Evolutionary conservation across 2,797 vertebrate genomes (phyloP), one percentile per base, ranked within the genome.

Genomic region (Darevskia mixta): DNA sequence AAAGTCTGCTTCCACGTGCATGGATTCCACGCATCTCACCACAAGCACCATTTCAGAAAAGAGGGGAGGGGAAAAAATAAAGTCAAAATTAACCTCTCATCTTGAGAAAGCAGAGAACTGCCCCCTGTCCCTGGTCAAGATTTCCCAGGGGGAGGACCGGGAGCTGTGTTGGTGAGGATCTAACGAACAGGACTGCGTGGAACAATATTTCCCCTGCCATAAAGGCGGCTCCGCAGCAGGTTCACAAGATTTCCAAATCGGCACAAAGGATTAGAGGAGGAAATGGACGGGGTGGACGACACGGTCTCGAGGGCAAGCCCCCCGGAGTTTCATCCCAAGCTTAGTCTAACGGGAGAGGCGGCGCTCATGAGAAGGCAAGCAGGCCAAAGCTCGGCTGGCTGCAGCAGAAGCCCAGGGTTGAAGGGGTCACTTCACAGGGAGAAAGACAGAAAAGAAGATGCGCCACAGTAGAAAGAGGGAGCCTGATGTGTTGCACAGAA

Each of bases 1-100:
- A 91, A 95, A 94, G 92, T 92, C 90, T 61, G 2, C 94, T 89
- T 90, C 91, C 83, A 92, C 3, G 92, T 89, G 79, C 82, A 77
- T 91, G 90, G 93, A 82, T 82, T 92, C 90, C 85, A 90, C 87
- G 10, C 9, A 93, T 92, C 89, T 86, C 84, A 94, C 55, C 91
- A 91, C 66, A 67, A 45, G 86, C 61, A 80, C 1, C 72, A 78
- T 92, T 94, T 94, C 92, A 82, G 82, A 72, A 95, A 94, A 92
- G 66, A 83, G 71, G 85, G 84, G 89, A 67, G 88, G 5, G 83
- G n/a, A n/a, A n/a, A n/a, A n/a, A 94, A 91, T 85, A 87, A 91
- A 86, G 61, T 72, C 87, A 87, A 93, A 73, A 43, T 25, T 88
- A 93, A 86, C 91, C 79, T 29, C 69, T 92, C 85, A 92, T 83